phyloP scores from a whole-genome alignment of 2,113 vertebrate species.

The Jacana jacana region DNA sequence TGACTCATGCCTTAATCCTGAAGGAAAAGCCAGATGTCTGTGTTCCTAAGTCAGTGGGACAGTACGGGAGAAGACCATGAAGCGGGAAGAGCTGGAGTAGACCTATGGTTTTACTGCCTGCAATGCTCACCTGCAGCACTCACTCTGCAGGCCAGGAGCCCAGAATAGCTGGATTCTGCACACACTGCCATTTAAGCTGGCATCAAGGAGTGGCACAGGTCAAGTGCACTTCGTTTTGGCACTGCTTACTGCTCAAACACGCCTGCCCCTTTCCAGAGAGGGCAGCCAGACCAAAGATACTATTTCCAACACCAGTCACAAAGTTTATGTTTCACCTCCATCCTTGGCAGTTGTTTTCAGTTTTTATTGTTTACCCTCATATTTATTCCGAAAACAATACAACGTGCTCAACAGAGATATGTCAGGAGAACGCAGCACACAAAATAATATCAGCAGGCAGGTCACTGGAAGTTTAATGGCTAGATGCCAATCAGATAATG shows the following conservation, averaged over 20 bases:
- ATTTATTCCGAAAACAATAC: constrained; percentile 38
- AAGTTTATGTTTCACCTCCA: neutral
- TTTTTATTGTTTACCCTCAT: neutral
- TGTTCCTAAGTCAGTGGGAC: neutral
- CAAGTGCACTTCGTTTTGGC: neutral
- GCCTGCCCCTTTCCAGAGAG: neutral
- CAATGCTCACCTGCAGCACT: neutral
- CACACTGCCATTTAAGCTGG: neutral
- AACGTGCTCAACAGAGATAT: neutral
- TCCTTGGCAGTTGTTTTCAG: neutral
- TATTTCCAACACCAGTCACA: neutral
- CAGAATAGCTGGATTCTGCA: neutral
- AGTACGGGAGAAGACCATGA: neutral
- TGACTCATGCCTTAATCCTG: neutral
- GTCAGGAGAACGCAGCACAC: neutral
- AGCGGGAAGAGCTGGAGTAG: neutral
- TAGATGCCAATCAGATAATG: constrained; percentile 7
- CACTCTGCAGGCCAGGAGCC: neutral
- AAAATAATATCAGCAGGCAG: constrained; percentile 8
- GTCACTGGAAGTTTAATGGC: constrained; percentile 38
- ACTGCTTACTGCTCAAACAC: neutral
- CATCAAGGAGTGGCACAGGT: neutral
- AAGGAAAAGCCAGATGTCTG: neutral
- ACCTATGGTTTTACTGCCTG: neutral
- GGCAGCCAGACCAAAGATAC: neutral